Percentiles rank a stretch among this genome's conserved stretches.
Evolutionary conservation across 2,113 vertebrate genomes (phyloP).

Genomic region (Tragelaphus imberbis): DNA sequence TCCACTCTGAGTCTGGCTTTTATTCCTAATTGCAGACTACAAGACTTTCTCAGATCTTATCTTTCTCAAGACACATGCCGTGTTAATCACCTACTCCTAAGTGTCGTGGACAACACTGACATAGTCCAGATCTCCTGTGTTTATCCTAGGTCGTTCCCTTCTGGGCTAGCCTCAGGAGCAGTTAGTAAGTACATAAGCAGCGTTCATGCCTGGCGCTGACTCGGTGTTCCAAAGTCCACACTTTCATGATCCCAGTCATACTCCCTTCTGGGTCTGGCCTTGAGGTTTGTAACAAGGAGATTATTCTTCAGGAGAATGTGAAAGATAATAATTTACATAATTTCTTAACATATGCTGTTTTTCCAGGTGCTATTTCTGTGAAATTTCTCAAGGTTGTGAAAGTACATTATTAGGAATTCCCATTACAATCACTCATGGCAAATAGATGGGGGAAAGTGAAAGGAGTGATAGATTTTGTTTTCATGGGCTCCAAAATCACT

Average conservation of each 20-base stretch:
- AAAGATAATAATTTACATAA: neutral
- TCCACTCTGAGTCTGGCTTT: neutral
- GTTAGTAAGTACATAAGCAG: neutral
- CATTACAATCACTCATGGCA: neutral
- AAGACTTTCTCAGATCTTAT: neutral
- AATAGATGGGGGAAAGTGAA: neutral
- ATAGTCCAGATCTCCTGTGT: neutral
- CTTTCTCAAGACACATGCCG: neutral
- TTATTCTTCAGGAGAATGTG: neutral
- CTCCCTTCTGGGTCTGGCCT: neutral
- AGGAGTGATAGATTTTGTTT: neutral
- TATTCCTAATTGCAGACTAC: neutral
- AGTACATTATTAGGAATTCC: neutral
- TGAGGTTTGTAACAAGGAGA: neutral
- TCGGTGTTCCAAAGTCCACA: neutral
- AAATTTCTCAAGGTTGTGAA: neutral
- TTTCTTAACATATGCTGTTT: neutral
- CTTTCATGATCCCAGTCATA: neutral
- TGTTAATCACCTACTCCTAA: neutral
- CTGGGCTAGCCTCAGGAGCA: neutral
- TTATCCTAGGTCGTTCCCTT: neutral
- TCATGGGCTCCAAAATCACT: neutral
- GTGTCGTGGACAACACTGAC: neutral
- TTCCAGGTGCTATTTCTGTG: neutral
- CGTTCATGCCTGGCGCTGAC: accelerated